A percentile compares a stretch with the other conserved stretches of the same genome.
These are phyloP conservation scores for Volucella inanis DNA, from an alignment of 2,888 invertebrate genomes.

Conservation along the genomic window DNA sequence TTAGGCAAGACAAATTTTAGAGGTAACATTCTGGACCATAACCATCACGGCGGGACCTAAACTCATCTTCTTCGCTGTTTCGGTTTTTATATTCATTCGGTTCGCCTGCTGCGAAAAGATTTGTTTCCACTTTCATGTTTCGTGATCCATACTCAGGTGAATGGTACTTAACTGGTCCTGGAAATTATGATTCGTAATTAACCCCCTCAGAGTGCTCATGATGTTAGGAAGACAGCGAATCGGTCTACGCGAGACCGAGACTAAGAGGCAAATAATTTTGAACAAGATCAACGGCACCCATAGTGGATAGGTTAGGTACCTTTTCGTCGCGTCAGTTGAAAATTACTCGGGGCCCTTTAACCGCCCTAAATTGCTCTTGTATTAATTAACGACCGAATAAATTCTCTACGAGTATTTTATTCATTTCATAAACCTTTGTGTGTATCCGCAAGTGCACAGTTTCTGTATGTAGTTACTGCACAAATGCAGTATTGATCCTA, in stretches of 20 bases:
- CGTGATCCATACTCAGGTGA: slow-evolving; percentile 55
- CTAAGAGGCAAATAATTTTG: slow-evolving; percentile 59
- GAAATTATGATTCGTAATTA: slow-evolving; percentile 70
- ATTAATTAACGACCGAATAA: slow-evolving; percentile 70
- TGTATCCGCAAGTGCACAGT: neutral
- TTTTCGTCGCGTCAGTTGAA: slow-evolving; percentile 38
- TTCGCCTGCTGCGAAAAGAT: slow-evolving; percentile 58
- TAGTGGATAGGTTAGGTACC: slow-evolving; percentile 29
- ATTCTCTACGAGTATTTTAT: neutral
- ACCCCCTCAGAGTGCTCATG: slow-evolving; percentile 53
- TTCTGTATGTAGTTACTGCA: slow-evolving; percentile 13
- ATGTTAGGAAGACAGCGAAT: slow-evolving; percentile 37
- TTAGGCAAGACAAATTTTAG: slow-evolving; percentile 62
- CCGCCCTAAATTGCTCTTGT: slow-evolving; percentile 40
- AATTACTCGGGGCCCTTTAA: slow-evolving; percentile 44
- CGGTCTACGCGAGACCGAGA: slow-evolving; percentile 7
- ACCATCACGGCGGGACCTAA: slow-evolving; percentile 39
- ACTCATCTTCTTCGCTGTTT: slow-evolving; percentile 30
- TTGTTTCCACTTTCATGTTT: slow-evolving; percentile 43
- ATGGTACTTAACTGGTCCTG: slow-evolving; percentile 34
- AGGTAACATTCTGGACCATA: slow-evolving; percentile 44
- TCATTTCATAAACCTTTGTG: neutral
- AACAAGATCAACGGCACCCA: slow-evolving; percentile 64
- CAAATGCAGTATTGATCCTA: slow-evolving; percentile 57
- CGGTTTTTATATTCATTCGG: slow-evolving; percentile 31